A percentile compares a stretch with the other conserved stretches of the same genome.
These are phyloP conservation scores for Luffia ferchaultella DNA, from an alignment of 2,888 invertebrate species.

Conservation along the genomic window DNA sequence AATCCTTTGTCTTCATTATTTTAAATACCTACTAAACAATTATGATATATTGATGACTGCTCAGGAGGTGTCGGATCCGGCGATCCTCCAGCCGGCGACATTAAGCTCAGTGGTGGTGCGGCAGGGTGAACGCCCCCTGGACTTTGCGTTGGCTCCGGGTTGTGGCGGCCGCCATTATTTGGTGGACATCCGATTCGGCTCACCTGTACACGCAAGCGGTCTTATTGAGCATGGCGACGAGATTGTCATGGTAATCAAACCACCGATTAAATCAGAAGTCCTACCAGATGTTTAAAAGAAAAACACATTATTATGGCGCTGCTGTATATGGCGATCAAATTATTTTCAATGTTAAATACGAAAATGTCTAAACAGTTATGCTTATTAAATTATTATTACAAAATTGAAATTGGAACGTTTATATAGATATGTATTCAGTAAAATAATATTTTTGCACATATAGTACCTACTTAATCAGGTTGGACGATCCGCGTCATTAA, in stretches of 20 bases:
- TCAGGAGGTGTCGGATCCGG: constrained; percentile 86
- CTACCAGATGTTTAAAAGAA: neutral
- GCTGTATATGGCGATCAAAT: neutral
- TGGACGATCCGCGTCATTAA: too few species aligned
- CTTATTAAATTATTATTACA: neutral
- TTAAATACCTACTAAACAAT: constrained; percentile 8
- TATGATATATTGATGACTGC: too few species aligned
- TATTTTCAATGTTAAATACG: neutral
- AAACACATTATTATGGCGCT: neutral
- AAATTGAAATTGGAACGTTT: neutral
- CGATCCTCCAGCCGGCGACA: constrained; percentile 91
- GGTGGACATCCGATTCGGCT: constrained; percentile 88
- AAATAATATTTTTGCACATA: too few species aligned
- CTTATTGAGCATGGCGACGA: constrained; percentile 97
- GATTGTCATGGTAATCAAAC: constrained; percentile 79
- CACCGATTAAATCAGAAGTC: too few species aligned
- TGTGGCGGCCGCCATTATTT: constrained; percentile 81
- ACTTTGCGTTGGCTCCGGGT: constrained; percentile 88
- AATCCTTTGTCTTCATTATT: neutral
- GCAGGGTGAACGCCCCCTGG: constrained; percentile 87
- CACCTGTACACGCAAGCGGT: constrained; percentile 90
- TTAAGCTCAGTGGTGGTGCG: constrained; percentile 87
- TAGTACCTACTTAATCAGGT: too few species aligned
- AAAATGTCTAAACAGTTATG: neutral
- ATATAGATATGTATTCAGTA: neutral